Evolutionary conservation across 2,113 vertebrate species (phyloP).

Genomic region (Misgurnus mizolepis): DNA sequence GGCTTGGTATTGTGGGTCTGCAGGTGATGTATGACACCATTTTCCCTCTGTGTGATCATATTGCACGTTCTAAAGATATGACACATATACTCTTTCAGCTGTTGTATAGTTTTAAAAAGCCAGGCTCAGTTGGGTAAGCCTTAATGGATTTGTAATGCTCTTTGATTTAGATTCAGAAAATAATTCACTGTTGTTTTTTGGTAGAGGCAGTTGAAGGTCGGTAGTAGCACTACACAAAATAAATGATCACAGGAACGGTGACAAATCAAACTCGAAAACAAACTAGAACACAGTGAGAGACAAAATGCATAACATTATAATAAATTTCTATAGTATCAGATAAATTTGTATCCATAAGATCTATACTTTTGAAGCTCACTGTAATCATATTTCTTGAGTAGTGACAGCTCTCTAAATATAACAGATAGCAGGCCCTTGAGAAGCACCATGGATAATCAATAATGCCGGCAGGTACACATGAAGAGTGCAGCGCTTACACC

Average conservation of each 20-base stretch:
- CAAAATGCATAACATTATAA: not conserved
- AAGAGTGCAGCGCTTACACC: constrained; percentile 57
- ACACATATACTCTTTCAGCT: constrained; percentile 4
- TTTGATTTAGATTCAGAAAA: constrained; percentile 6
- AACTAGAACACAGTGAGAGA: no score
- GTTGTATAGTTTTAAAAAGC: constrained; percentile 10
- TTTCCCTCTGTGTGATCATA: not conserved
- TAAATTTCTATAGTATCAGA: not conserved
- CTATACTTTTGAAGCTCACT: constrained; percentile 49
- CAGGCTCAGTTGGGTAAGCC: not conserved
- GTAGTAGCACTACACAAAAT: not conserved
- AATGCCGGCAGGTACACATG: constrained; percentile 58
- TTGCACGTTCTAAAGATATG: not conserved
- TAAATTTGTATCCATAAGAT: not conserved
- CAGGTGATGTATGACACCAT: not conserved
- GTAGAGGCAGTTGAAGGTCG: not conserved
- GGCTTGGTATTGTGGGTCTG: not conserved
- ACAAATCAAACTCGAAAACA: no score
- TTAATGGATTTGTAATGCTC: constrained; percentile 16
- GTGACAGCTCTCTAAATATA: constrained; percentile 61
- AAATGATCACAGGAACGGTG: no score
- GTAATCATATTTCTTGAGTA: constrained; percentile 61
- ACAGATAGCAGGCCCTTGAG: constrained; percentile 63
- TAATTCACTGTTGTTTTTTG: not conserved
- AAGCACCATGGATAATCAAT: constrained; percentile 61